Conservation (phyloP, 2,888 invertebrate genomes). For the Chironomus riparius region DNA sequence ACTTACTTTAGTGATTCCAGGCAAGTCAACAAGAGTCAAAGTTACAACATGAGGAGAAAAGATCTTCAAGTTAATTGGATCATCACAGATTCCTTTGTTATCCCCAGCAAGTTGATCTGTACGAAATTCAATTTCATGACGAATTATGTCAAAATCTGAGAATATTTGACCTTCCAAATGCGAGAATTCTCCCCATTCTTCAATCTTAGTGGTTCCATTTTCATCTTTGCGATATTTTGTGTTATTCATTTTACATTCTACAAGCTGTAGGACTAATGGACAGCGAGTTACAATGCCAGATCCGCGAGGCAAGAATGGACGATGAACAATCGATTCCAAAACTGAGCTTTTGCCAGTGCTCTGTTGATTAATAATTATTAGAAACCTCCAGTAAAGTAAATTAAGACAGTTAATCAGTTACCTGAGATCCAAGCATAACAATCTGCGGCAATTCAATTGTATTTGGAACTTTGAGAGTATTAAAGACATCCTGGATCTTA, state of each 20-base stretch:
- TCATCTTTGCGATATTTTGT: conserved; percentile 75
- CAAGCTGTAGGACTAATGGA: conserved; percentile 86
- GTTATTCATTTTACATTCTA: conserved; percentile 85
- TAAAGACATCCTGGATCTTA: conserved; percentile 90
- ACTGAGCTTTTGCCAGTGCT: conserved; percentile 97
- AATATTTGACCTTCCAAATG: conserved; percentile 83
- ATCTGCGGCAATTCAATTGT: conserved; percentile 97
- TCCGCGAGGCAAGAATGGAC: conserved; percentile 94
- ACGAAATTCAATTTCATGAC: conserved; percentile 86
- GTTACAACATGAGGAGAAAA: conserved; percentile 37
- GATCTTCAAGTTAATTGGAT: conserved; percentile 94
- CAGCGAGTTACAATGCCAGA: conserved; percentile 95
- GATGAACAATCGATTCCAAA: conserved; percentile 93
- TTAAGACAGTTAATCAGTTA: conserved; percentile 41
- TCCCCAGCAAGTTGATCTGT: conserved; percentile 89
- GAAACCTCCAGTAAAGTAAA: too few species aligned
- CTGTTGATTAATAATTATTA: conserved; percentile 45
- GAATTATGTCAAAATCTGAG: conserved; percentile 83
- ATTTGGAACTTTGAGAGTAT: conserved; percentile 51
- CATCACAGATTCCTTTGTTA: conserved; percentile 94
- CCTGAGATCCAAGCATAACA: conserved; percentile 97
- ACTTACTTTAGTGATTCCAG: conserved; percentile 85
- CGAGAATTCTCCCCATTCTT: conserved; percentile 94
- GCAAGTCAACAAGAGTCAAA: conserved; percentile 74
- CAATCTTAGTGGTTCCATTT: conserved; percentile 76